phyloP scores from a whole-genome alignment of 2,113 vertebrate genomes.

The Psittacula cyanocephala region DNA sequence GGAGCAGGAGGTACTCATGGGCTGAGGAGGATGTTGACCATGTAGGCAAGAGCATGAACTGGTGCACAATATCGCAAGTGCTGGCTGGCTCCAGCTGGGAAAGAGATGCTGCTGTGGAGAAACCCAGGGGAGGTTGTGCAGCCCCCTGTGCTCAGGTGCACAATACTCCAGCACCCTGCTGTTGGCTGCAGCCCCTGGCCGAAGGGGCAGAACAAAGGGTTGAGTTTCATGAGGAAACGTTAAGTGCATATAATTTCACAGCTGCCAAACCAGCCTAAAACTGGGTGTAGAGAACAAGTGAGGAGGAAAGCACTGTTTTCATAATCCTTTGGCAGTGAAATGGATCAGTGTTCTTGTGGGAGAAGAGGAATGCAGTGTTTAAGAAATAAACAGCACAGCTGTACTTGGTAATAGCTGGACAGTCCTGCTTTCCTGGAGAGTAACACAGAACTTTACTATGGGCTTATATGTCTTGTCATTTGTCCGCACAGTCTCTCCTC shows the following conservation, averaged over 20 bases:
- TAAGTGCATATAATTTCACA: neutral
- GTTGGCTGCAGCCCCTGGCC: neutral
- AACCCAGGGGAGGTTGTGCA: neutral
- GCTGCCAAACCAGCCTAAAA: neutral
- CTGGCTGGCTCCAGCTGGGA: neutral
- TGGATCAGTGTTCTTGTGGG: neutral
- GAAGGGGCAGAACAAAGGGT: neutral
- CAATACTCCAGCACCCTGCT: neutral
- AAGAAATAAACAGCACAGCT: neutral
- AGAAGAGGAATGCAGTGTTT: constrained; percentile 1
- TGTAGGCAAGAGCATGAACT: neutral
- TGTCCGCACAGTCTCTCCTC: neutral
- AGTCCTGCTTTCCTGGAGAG: neutral
- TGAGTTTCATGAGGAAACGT: neutral
- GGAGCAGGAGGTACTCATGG: neutral
- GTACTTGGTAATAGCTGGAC: neutral
- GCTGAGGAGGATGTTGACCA: neutral
- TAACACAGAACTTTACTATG: neutral
- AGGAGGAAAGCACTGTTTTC: neutral
- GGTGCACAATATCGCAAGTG: fast-evolving
- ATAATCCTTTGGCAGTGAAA: constrained; percentile 16
- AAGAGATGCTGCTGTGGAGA: neutral
- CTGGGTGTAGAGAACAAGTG: neutral
- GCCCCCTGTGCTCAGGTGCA: neutral
- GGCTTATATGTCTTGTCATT: neutral